Conservation (phyloP, 2,888 invertebrate species). For the Ochropleura leucogaster region DNA sequence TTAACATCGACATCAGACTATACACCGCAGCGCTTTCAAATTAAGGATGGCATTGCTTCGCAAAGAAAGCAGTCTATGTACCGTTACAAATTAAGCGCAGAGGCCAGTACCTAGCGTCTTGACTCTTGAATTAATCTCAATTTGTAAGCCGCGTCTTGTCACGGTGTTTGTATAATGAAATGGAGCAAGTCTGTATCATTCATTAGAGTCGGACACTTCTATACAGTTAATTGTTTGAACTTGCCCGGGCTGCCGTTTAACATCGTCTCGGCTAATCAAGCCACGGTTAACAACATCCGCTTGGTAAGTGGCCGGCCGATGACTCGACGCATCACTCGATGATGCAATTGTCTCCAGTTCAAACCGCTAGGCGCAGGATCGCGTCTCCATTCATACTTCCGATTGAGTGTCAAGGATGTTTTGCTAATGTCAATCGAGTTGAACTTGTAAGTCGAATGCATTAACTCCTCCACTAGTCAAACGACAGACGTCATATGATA, state of each 20-base stretch:
- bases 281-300: slow-evolving; percentile 89
- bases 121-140: slow-evolving; percentile 89
- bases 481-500: slow-evolving; percentile 47
- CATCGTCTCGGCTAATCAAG: slow-evolving; percentile 89
- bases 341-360: slow-evolving; percentile 85
- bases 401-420: slow-evolving; percentile 87
- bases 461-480: slow-evolving; percentile 59
- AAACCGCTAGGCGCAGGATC: slow-evolving; percentile 77
- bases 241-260: slow-evolving; percentile 87
- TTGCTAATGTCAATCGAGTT: slow-evolving; percentile 78
- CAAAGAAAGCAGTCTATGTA: slow-evolving; percentile 45
- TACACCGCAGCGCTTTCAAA: slow-evolving; percentile 34
- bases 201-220: slow-evolving; percentile 90
- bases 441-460: slow-evolving; percentile 68
- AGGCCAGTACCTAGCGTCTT: slow-evolving; percentile 76
- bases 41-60: slow-evolving; percentile 52
- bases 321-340: slow-evolving; percentile 84
- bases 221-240: slow-evolving; percentile 90
- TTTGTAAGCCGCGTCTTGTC: slow-evolving; percentile 87
- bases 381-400: slow-evolving; percentile 84
- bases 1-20: slow-evolving; percentile 13
- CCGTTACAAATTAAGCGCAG: slow-evolving; percentile 53
- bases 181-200: slow-evolving; percentile 87
- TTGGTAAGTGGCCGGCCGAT: slow-evolving; percentile 86
- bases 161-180: slow-evolving; percentile 89